Conservation (phyloP, 53 echinoderm and acorn worm species). For the Glandiceps talaboti region DNA sequence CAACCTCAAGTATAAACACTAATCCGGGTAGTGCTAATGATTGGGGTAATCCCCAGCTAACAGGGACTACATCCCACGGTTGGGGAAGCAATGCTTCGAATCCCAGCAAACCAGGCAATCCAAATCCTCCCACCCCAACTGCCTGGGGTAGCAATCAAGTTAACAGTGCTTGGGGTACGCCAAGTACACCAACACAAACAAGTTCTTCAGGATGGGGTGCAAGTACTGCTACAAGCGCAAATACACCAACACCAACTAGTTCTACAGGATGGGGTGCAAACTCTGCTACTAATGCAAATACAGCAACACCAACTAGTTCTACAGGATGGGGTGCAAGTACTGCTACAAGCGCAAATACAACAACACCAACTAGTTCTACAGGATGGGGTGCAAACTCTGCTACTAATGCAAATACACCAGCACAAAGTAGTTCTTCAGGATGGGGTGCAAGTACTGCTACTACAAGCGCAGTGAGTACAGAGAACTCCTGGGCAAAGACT, state of each 20-base stretch:
- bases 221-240: neutral
- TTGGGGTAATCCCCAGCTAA: constrained; percentile 3
- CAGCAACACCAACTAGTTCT: neutral
- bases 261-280: constrained; percentile 15
- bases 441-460: constrained; percentile 8
- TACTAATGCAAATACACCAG: constrained; percentile 3
- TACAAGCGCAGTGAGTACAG: neutral
- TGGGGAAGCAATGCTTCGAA: constrained; percentile 9
- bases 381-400: constrained; percentile 17
- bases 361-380: constrained; percentile 10
- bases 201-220: constrained; percentile 1
- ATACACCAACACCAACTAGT: constrained; percentile 8
- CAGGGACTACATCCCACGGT: constrained; percentile 5
- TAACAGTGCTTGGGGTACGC: neutral
- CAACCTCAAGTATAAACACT: constrained; percentile 9
- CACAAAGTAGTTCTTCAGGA: neutral
- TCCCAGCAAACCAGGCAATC: constrained; percentile 2
- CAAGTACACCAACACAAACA: neutral
- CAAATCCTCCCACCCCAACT: constrained; percentile 2
- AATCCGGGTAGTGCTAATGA: constrained; percentile 12
- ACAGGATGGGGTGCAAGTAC: neutral
- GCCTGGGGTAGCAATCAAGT: neutral
- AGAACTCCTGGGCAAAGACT: constrained; percentile 2
- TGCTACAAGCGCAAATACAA: no score
- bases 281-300: constrained; percentile 6